phyloP scores from a whole-genome alignment of 2,797 vertebrate genomes.

The Hephaestus fuliginosus region DNA sequence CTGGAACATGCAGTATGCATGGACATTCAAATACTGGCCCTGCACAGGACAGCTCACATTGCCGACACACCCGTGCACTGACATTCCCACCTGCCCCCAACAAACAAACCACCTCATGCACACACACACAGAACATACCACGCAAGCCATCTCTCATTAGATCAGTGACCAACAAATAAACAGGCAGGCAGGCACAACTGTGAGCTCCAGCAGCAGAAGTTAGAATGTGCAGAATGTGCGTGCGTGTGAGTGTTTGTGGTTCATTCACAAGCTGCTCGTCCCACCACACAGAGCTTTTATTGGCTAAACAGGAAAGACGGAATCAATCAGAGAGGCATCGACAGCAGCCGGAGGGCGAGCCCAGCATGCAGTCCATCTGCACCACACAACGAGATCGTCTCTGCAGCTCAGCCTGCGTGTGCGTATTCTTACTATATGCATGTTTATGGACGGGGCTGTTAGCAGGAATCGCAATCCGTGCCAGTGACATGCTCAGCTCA shows the following conservation, averaged over 20 bases:
- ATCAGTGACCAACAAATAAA: conserved; percentile 69
- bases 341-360: conserved; percentile 69
- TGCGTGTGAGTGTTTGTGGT: conserved; percentile 31
- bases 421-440: conserved; percentile 18
- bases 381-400: conserved; percentile 40
- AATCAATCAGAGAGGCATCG: conserved; percentile 73
- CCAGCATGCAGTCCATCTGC: conserved; percentile 58
- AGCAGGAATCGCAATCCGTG: conserved; percentile 26
- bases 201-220: conserved; percentile 43
- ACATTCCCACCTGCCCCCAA: conserved; percentile 45
- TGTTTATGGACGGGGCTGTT: conserved; percentile 35
- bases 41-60: conserved; percentile 42
- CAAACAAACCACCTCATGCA: conserved; percentile 4
- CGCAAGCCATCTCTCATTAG: conserved; percentile 61
- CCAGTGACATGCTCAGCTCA: conserved; percentile 9
- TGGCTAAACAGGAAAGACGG: conserved; percentile 74
- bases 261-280: conserved; percentile 54
- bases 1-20: conserved; percentile 32
- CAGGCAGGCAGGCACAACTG: conserved; percentile 43
- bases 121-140: conserved; percentile 51
- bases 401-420: conserved; percentile 38
- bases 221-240: conserved; percentile 26
- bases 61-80: conserved; percentile 34
- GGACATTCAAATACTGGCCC: conserved; percentile 32
- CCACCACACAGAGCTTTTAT: conserved; percentile 53